phyloP scores from a whole-genome alignment of 2,113 vertebrate species.

The Dasyornis broadbenti region DNA sequence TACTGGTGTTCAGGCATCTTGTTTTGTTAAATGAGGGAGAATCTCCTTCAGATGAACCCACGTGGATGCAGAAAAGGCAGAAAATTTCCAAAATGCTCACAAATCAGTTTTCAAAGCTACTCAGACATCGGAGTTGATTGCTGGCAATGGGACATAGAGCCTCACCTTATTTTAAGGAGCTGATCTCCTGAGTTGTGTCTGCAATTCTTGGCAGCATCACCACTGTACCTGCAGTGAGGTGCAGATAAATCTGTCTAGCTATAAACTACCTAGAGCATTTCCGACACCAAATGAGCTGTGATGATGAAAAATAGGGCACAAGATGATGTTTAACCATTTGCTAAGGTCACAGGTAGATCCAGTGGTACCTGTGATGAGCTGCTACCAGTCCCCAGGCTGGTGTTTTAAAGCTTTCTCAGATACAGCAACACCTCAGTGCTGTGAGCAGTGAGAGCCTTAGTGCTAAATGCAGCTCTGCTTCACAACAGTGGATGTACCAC shows the following conservation, averaged over 20 bases:
- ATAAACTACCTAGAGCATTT: too few relatives aligned
- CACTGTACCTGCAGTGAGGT: not conserved
- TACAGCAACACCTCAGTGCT: not conserved
- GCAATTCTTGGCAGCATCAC: not conserved
- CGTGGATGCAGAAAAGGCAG: not conserved
- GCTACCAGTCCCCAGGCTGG: not conserved
- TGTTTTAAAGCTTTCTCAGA: not conserved
- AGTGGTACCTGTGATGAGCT: not conserved
- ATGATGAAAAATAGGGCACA: not conserved
- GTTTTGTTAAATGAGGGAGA: not conserved
- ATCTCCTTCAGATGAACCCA: not conserved
- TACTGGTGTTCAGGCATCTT: not conserved
- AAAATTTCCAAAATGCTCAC: not conserved
- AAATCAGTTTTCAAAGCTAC: not conserved
- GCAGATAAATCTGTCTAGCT: not conserved
- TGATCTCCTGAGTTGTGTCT: not conserved
- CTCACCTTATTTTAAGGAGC: not conserved
- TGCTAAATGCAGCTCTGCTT: not conserved
- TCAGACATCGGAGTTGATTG: not conserved
- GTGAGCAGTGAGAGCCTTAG: fast-evolving
- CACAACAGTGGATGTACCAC: not conserved
- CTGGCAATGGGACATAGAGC: not conserved
- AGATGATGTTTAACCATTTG: not conserved
- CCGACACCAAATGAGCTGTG: not conserved
- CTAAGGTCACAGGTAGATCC: not conserved